Base-by-base conservation (phyloP, 2,888 invertebrate species). In the Helobdella robusta region DNA sequence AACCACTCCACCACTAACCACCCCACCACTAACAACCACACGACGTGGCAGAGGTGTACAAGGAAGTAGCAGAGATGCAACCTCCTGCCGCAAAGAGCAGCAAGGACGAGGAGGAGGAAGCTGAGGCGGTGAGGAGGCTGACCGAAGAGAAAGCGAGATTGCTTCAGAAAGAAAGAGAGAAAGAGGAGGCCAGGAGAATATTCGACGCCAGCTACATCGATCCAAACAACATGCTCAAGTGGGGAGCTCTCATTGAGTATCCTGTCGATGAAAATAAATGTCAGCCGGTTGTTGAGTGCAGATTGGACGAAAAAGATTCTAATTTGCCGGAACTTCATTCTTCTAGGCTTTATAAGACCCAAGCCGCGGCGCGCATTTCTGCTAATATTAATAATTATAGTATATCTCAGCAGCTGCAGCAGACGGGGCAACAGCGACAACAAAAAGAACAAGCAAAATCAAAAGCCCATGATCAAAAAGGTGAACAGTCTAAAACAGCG, bases 1-100 rank as follows among this genome's bases (percentile, higher is more conserved):
- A n/a, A n/a, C 28, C 30, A 28, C 56, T 32, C n/a, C 11, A 20
- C 11, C 23, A 20, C 11, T 20, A n/a, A n/a, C 28, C 30, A 28
- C 56, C 56, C n/a, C 11, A 20, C 11, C 23, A 20, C 11, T 20
- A n/a, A n/a, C 52, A 35, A 32, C 40, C 8, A 40, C 40, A 40
- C 8, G 50, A 32, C 23, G 5, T 28, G 54, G n/a, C 62, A 62
- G 62, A 62, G 34, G 62, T 62, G 32, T 62, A 48, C 62, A 50
- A 62, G 32, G 48, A 48, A 34, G 50, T 62, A 35, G 48, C 44
- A 15, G 32, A 32, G 46, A 48, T 62, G 62, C 20, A 48, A 8
- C 28, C 30, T n/a, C 62, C 62, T 2, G 50, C 34, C 46, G 44
- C 5, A 46, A 35, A 32, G 15, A 35, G 6, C 2, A 34, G 28